These are phyloP conservation scores for Hetaerina americana DNA, from an alignment of 1,140 invertebrate species.

Conservation along the genomic window DNA sequence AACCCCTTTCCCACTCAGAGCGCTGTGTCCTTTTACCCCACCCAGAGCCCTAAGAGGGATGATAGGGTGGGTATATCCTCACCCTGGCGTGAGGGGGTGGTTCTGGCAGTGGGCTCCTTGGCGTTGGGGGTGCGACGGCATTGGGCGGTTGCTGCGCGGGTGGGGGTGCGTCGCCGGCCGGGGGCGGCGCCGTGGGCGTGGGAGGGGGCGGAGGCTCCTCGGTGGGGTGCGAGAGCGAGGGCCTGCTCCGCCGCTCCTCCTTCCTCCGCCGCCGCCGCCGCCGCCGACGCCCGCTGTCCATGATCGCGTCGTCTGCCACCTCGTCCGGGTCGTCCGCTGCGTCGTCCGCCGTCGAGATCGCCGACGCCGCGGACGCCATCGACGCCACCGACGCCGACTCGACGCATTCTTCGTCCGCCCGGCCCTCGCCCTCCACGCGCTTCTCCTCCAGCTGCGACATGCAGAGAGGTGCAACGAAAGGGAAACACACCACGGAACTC, in stretches of 20 bases:
- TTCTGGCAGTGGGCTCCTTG: not conserved
- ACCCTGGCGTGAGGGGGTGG: not conserved
- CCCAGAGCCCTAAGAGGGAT: no score
- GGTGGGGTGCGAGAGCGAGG: not conserved
- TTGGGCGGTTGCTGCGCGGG: not conserved
- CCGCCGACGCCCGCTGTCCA: not conserved
- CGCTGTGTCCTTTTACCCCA: no score
- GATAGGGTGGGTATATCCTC: no score
- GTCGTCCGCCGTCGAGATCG: no score
- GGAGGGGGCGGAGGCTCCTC: not conserved
- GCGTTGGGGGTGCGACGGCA: not conserved
- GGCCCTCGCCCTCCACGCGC: not conserved
- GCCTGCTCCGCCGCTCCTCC: not conserved
- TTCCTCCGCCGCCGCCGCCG: not conserved
- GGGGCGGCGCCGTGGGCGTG: not conserved
- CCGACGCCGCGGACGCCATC: no score
- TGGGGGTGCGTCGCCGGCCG: not conserved
- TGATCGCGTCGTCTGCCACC: not conserved
- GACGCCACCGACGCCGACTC: no score
- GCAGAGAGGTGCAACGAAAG: no score
- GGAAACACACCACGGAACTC: no score
- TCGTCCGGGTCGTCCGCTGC: not conserved
- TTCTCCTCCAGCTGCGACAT: not conserved
- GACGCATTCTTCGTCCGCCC: not conserved
- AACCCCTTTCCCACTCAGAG: no score